Base-by-base conservation (phyloP, 2,113 vertebrate species). In the Athene noctua region DNA sequence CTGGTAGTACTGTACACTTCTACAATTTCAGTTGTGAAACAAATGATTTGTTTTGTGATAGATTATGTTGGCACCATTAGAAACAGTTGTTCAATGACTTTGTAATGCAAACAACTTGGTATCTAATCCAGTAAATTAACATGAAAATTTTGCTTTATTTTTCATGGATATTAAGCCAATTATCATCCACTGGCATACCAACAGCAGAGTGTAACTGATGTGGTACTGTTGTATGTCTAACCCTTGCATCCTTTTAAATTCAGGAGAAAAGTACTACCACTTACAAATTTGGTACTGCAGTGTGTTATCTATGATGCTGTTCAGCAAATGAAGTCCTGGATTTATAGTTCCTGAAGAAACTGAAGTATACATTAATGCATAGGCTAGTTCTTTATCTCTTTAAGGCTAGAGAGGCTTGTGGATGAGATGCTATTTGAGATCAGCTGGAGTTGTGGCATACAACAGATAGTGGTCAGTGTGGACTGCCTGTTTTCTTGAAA, bases 51-150 rank as follows among this genome's bases (percentile, higher is more conserved):
- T 36, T 94, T 84, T 59, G 32, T 83, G 80, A 74, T 84, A 59
- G 83, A 79, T 88, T 94, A 29, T 47, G 7, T 21, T 91, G 44
- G 57, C 67, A 58, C 30, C 65, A 75, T 71, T 71, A 78, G 61
- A 81, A 96, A 44, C n/a, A 86, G 68, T 87, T 84, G 44, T 92
- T 93, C 20, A 7, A 40, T 74, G 75, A 89, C 65, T 92, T 92
- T 55, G 58, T 73, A 92, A 67, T 52, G 72, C 65, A 80, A 59
- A 81, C 29, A 84, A 57, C 40, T 90, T 80, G 52, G 36, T 61
- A 15, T 55, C 55, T 84, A 57, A 90, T 67, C 23, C 36, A 86
- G 10, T 81, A 78, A 92, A 84, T 89, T 47, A 68, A 30, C 47
- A 44, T 36, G n/a, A 94, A 44, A 25, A 49, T 75, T 92, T 88